Evolutionary conservation across 2,797 vertebrate genomes (phyloP).

Genomic region (Alouatta caraya): DNA sequence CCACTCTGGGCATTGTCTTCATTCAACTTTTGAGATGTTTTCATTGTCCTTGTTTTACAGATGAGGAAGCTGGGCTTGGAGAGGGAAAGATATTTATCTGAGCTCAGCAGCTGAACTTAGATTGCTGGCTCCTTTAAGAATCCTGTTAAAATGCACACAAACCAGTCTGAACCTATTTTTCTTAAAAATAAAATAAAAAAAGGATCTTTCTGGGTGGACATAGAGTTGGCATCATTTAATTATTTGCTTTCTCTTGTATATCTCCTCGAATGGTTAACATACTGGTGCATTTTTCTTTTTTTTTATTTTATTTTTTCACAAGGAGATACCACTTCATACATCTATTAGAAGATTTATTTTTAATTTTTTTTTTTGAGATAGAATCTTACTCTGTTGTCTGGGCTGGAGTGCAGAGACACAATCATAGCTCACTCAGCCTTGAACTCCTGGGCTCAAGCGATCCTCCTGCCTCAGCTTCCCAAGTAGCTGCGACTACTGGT

Average conservation of each 20-base stretch:
- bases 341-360: no score
- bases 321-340: no score
- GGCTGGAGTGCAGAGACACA: no score
- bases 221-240: neutral
- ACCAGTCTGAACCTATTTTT: neutral
- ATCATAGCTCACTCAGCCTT: no score
- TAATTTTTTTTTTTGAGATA: no score
- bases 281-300: neutral
- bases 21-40: neutral
- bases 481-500: no score
- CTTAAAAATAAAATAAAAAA: neutral
- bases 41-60: neutral
- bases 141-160: neutral
- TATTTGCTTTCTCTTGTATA: neutral
- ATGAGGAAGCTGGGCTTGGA: neutral
- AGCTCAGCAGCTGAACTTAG: neutral
- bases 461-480: no score
- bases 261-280: neutral
- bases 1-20: neutral
- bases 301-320: no score
- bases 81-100: neutral
- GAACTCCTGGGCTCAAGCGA: no score
- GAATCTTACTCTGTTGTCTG: no score
- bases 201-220: neutral
- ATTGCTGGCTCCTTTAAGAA: neutral